Conservation (phyloP, 2,113 vertebrate genomes). For the Ia io region DNA sequence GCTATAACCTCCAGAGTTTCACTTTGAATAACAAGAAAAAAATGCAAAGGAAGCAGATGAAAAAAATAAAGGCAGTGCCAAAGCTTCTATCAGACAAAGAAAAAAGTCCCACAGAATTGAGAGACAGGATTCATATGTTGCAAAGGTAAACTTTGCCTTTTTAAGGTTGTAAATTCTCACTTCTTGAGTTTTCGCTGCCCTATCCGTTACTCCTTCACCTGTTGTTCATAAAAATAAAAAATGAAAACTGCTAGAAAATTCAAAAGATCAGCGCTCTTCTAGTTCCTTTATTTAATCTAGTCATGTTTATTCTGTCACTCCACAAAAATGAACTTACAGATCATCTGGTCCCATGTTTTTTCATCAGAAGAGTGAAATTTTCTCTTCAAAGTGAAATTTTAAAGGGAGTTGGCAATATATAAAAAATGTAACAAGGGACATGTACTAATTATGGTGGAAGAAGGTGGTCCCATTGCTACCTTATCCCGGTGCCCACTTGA, state of each 20-base stretch:
- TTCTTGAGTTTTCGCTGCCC: not conserved
- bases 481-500: not conserved
- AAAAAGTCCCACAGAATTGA: not conserved
- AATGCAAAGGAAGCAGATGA: not conserved
- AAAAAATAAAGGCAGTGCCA: not conserved
- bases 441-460: not conserved
- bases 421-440: not conserved
- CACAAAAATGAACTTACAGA: not conserved
- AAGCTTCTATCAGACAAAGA: not conserved
- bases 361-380: constrained; percentile 14
- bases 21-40: not conserved
- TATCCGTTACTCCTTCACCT: not conserved
- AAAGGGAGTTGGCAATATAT: not conserved
- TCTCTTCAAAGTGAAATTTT: not conserved
- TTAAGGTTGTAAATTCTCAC: not conserved
- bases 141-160: not conserved
- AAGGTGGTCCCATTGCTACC: not conserved
- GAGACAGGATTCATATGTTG: not conserved
- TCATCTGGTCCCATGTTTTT: not conserved
- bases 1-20: not conserved
- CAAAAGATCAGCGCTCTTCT: not conserved
- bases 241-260: not conserved
- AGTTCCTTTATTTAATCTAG: not conserved
- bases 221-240: not conserved
- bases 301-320: not conserved